phyloP scores from a whole-genome alignment of 2,888 invertebrate genomes.

The Drosophila niveifrons region DNA sequence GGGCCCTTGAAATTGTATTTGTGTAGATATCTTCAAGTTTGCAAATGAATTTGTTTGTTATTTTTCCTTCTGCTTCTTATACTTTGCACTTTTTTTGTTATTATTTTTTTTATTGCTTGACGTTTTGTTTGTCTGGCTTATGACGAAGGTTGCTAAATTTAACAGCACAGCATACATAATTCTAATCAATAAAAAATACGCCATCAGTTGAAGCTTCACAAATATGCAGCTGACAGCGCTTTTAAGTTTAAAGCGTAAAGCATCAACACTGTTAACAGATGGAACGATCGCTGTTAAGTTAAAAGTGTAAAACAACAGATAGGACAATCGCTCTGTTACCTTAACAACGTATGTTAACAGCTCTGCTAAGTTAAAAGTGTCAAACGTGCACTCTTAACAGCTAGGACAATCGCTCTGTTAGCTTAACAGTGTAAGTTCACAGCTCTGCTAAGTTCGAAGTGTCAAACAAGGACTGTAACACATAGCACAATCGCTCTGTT shows the following conservation, averaged over 20 bases:
- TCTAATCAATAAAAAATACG: slow-evolving; percentile 40
- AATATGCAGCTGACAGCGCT: no score
- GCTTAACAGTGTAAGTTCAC: neutral
- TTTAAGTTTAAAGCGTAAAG: no score
- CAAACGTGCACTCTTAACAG: neutral
- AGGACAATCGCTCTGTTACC: no score
- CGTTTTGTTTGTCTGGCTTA: slow-evolving; percentile 30
- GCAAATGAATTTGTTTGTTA: slow-evolving; percentile 69
- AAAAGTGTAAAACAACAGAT: no score
- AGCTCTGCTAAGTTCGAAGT: neutral
- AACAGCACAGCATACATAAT: slow-evolving; percentile 5
- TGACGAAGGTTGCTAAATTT: slow-evolving; percentile 59
- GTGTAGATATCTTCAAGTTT: slow-evolving; percentile 38
- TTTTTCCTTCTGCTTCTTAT: slow-evolving; percentile 1
- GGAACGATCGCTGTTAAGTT: neutral
- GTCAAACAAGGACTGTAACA: neutral
- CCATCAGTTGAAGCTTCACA: neutral
- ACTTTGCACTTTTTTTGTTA: slow-evolving; percentile 4
- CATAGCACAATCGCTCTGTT: neutral
- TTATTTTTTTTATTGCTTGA: slow-evolving; percentile 15
- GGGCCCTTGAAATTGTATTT: slow-evolving; percentile 30
- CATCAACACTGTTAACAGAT: neutral
- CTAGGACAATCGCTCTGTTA: neutral
- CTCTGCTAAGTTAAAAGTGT: neutral
- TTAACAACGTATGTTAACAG: no score